Base-by-base conservation (phyloP, 2,888 invertebrate genomes). In the Xiphydria camelus region DNA sequence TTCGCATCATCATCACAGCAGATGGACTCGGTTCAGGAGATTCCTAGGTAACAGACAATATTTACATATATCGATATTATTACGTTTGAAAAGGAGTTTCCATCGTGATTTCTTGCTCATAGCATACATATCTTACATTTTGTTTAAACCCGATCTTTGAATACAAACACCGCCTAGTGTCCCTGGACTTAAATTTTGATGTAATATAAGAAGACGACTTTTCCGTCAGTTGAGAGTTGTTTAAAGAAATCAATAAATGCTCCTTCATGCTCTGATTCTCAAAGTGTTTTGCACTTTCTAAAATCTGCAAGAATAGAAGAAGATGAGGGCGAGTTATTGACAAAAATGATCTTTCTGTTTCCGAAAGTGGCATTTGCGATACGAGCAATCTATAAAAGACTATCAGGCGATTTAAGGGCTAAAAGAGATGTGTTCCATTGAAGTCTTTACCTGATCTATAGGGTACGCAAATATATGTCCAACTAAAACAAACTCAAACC, bases 381-480 rank as follows among this genome's bases (percentile, higher is more conserved):
- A n/a, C n/a, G n/a, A n/a, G n/a, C n/a, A n/a, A n/a, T n/a, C n/a
- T n/a, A n/a, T n/a, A n/a, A n/a, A n/a, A n/a, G n/a, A n/a, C n/a
- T n/a, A n/a, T n/a, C n/a, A n/a, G n/a, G n/a, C n/a, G n/a, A n/a
- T n/a, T n/a, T n/a, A n/a, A n/a, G n/a, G n/a, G n/a, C n/a, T 29
- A 12, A 29, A 14, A 26, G 10, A 10, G 10, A 4, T 26, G 15
- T 25, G 9, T 25, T 48, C 10, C 3, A 47, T 20, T 21, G 26
- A 36, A n/a, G n/a, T n/a, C n/a, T n/a, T 34, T 63, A 85, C 82
- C 73, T 85, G 83, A 7, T 78, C 75, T 12, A 83, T 62, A 0
- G 89, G 85, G 65, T 89, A 86, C 45, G 84, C 80, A 58, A 86
- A 86, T 19, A 87, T 82, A 58, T 90, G 86, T 1, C 84, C 81